A percentile compares a stretch with the other conserved stretches of the same genome.
These are phyloP conservation scores for Heloderma charlesbogerti DNA, from an alignment of 2,113 vertebrate species.

Conservation along the genomic window DNA sequence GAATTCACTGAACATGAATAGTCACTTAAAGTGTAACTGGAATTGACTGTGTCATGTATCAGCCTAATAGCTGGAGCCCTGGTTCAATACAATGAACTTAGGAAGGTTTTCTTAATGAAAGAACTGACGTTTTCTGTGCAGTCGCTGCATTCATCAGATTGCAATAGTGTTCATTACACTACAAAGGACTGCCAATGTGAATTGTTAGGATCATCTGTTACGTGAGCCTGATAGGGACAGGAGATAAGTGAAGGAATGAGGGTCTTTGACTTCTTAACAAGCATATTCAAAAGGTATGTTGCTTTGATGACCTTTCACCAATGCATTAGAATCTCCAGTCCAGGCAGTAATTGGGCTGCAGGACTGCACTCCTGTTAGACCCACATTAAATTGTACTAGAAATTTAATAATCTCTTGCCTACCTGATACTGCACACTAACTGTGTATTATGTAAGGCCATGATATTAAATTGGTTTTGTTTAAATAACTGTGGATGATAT, in stretches of 20 bases:
- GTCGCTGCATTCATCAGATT: constrained; percentile 94
- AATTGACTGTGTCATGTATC: constrained; percentile 98
- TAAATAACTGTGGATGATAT: constrained; percentile 9
- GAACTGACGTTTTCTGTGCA: constrained; percentile 93
- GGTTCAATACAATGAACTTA: constrained; percentile 96
- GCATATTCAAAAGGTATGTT: constrained; percentile 18
- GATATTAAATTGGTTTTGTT: not conserved
- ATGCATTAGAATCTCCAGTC: constrained; percentile 36
- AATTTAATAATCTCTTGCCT: not conserved
- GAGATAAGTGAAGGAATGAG: constrained; percentile 65
- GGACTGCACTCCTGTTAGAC: constrained; percentile 34
- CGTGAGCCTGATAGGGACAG: constrained; percentile 83
- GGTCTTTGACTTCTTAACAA: constrained; percentile 41
- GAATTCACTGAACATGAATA: constrained; percentile 87
- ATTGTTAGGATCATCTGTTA: constrained; percentile 92
- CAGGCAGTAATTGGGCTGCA: constrained; percentile 12
- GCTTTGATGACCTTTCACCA: constrained; percentile 63
- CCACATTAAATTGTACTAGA: not conserved
- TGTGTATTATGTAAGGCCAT: not conserved
- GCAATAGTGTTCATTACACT: constrained; percentile 89
- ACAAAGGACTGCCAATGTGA: constrained; percentile 92
- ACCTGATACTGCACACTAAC: not conserved
- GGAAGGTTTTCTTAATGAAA: constrained; percentile 98
- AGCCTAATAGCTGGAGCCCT: constrained; percentile 92
- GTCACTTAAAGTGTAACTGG: constrained; percentile 95